Percentiles rank a stretch among this genome's conserved stretches.
Evolutionary conservation across 2,797 vertebrate species (phyloP).

Genomic region (Mus caroli): DNA sequence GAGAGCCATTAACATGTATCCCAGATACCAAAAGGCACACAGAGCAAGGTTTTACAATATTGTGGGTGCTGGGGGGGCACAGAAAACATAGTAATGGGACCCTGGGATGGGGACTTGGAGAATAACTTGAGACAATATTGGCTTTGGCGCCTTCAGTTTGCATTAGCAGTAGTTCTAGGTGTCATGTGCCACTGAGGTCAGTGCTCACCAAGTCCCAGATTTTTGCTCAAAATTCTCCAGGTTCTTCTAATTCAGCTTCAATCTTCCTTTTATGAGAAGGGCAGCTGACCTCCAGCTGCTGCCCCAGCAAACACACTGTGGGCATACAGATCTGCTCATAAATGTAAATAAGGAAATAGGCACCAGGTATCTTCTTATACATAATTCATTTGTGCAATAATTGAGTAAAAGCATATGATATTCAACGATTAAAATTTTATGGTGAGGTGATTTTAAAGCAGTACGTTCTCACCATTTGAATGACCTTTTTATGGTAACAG

Average conservation of each 20-base stretch:
- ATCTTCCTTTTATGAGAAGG: background rate
- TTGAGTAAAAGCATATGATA: constrained; percentile 58
- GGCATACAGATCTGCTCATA: background rate
- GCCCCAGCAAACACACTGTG: accelerated
- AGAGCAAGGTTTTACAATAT: accelerated
- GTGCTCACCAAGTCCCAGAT: accelerated
- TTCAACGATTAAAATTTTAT: constrained; percentile 71
- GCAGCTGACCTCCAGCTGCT: background rate
- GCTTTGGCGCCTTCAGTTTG: background rate
- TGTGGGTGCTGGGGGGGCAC: background rate
- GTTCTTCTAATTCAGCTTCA: accelerated
- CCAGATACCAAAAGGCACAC: background rate
- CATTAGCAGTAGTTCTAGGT: accelerated
- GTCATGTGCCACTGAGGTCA: accelerated
- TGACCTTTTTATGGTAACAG: constrained; percentile 27
- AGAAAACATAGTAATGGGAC: background rate
- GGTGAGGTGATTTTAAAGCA: background rate
- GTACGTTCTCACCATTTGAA: constrained; percentile 23
- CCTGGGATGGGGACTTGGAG: background rate
- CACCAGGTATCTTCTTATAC: background rate
- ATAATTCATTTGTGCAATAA: constrained; percentile 59
- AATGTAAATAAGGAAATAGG: constrained; percentile 41
- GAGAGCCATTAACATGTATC: too few relatives aligned
- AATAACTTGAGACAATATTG: background rate
- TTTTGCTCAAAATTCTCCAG: background rate